Conservation (phyloP, 2,113 vertebrate species). For the Nothoprocta pentlandii region DNA sequence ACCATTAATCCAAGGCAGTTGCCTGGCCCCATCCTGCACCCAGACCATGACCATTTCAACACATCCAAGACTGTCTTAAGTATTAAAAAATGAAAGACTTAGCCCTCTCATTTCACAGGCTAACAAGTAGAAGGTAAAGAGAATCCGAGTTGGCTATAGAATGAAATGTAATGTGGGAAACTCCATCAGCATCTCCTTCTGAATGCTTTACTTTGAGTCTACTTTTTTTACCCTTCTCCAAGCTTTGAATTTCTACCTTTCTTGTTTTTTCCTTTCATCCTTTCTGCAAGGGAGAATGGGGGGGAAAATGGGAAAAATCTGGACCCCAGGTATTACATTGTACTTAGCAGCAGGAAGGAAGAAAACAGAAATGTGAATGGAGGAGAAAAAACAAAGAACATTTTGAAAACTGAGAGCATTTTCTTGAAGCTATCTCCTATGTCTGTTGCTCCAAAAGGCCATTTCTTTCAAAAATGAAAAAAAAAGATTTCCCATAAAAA, state of each 20-base stretch:
- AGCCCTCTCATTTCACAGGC: background rate
- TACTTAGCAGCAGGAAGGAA: background rate
- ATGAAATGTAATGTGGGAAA: background rate
- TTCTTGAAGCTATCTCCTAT: background rate
- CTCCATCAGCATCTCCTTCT: background rate
- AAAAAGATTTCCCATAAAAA: background rate
- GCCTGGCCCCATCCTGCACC: background rate
- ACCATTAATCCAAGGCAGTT: too few relatives aligned
- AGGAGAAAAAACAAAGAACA: background rate
- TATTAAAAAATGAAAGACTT: background rate
- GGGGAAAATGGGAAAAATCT: background rate
- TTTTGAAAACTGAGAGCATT: constrained; percentile 19
- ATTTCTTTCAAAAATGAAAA: background rate
- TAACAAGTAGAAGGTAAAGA: background rate
- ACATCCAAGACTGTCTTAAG: background rate
- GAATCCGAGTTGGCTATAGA: background rate
- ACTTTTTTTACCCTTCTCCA: background rate
- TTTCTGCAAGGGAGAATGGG: background rate
- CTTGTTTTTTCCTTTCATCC: background rate
- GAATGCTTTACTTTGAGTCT: accelerated
- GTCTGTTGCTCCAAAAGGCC: background rate
- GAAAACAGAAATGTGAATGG: background rate
- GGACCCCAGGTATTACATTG: background rate
- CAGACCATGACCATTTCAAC: background rate
- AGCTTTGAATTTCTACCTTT: background rate